Conservation (phyloP, 2,888 invertebrate species). For the Chymomyza caudatula region DNA sequence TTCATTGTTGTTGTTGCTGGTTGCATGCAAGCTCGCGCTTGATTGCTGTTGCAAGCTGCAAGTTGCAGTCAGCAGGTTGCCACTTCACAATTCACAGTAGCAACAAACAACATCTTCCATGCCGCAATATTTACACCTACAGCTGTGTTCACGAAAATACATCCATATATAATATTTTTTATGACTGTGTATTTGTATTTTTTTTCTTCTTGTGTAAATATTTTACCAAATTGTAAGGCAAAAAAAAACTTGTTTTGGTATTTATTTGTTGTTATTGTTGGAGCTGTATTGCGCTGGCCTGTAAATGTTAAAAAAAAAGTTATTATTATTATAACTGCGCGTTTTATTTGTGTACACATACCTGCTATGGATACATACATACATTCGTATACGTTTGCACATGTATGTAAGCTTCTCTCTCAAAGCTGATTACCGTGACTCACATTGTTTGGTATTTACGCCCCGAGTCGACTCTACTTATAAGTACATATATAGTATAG, state of each 20-base stretch:
- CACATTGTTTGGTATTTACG: constrained; percentile 67
- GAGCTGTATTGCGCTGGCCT: constrained; percentile 19
- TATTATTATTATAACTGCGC: constrained; percentile 54
- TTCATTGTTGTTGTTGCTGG: constrained; percentile 43
- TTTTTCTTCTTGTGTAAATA: constrained; percentile 30
- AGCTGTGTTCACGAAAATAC: constrained; percentile 51
- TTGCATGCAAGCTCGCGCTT: constrained; percentile 64
- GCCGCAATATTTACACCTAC: constrained; percentile 40
- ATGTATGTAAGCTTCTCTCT: constrained; percentile 27
- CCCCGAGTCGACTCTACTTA: not conserved
- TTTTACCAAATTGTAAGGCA: constrained; percentile 17
- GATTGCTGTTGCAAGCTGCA: constrained; percentile 59
- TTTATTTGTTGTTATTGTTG: not conserved
- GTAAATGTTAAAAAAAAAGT: constrained; percentile 9
- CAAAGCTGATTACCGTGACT: constrained; percentile 67
- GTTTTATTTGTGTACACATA: constrained; percentile 13
- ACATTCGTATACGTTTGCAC: constrained; percentile 9
- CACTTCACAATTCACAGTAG: constrained; percentile 5
- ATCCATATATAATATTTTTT: constrained; percentile 12
- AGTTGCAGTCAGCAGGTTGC: constrained; percentile 7
- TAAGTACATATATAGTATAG: constrained; percentile 11
- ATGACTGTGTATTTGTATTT: constrained; percentile 27
- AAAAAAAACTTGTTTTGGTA: constrained; percentile 50
- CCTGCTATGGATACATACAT: constrained; percentile 28
- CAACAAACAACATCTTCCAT: constrained; percentile 10